These are phyloP conservation scores for Bilobella aurantiaca DNA, from an alignment of 1,140 invertebrate genomes.

Conservation along the genomic window DNA sequence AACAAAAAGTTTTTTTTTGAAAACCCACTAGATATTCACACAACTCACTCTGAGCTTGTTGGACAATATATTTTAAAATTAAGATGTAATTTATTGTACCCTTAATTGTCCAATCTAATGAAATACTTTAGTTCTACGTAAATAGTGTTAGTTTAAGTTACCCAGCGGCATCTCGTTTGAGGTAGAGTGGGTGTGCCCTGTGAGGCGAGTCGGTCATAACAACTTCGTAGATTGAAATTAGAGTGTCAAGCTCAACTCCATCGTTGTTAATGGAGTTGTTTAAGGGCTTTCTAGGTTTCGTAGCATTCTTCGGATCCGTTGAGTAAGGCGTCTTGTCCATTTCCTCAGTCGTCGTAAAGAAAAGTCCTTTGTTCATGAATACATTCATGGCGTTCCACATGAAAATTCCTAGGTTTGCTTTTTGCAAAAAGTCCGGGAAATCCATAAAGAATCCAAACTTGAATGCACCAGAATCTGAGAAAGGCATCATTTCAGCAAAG, in stretches of 20 bases:
- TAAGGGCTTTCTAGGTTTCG: background rate
- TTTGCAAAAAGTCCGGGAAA: background rate
- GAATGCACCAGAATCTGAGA: background rate
- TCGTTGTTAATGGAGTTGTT: background rate
- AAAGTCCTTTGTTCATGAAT: background rate
- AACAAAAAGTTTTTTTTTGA: no score
- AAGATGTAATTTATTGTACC: no score
- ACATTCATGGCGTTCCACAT: background rate
- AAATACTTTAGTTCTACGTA: no score
- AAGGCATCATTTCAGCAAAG: background rate
- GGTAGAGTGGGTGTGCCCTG: background rate
- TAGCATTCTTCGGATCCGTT: background rate
- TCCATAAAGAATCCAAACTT: background rate
- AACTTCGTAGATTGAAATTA: background rate
- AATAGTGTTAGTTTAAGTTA: background rate
- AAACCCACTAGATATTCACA: no score
- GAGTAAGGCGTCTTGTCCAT: background rate
- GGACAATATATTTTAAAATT: no score
- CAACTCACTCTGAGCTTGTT: no score
- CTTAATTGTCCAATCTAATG: no score
- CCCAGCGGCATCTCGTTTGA: background rate
- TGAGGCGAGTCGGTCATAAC: background rate
- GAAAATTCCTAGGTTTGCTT: background rate
- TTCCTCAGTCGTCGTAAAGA: background rate
- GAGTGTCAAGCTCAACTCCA: background rate